Evolutionary conservation across 2,888 invertebrate species (phyloP), one percentile per base, ranked within the genome.

Genomic region (Craniophora ligustri): DNA sequence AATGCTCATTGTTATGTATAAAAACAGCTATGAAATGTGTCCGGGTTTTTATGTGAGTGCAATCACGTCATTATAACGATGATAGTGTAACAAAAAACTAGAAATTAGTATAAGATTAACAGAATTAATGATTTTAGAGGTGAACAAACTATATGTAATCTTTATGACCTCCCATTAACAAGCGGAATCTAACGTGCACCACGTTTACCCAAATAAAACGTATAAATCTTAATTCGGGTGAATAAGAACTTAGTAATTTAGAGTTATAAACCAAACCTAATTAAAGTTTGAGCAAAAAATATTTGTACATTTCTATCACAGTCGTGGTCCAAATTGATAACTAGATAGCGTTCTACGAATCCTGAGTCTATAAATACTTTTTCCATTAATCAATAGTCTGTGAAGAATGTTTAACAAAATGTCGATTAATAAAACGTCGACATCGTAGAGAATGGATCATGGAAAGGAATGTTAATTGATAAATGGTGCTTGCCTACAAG

Each of bases 21-120:
- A n/a, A n/a, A n/a, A 62, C 58, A 55, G 53, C 60, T 60, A 67
- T 75, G 65, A 68, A 71, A 65, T 61, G 69, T 62, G 76, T 85
- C 84, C 83, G 85, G 79, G 72, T 86, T 86, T 85, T 86, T 85
- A 66, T 69, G 58, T 62, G 68, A 72, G 59, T 65, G 49, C 48
- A 69, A 76, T 76, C 71, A 74, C 82, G 81, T 81, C 81, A 84
- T 68, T 78, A 67, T 55, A 68, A 61, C 73, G 66, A 71, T 70
- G 74, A 55, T 63, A 44, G 64, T 59, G 57, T 56, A 42, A 69
- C 73, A 81, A 84, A 82, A 79, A 82, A 75, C 49, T 48, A 47
- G 62, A 69, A 74, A 71, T 77, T 75, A 75, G 48, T 61, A 65
- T 68, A 73, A 67, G 64, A 65, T 67, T 62, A 58, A 26, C n/a